Evolutionary conservation across 2,888 invertebrate genomes (phyloP), one percentile per base, ranked within the genome.

Genomic region (Athripsodes cinereus): DNA sequence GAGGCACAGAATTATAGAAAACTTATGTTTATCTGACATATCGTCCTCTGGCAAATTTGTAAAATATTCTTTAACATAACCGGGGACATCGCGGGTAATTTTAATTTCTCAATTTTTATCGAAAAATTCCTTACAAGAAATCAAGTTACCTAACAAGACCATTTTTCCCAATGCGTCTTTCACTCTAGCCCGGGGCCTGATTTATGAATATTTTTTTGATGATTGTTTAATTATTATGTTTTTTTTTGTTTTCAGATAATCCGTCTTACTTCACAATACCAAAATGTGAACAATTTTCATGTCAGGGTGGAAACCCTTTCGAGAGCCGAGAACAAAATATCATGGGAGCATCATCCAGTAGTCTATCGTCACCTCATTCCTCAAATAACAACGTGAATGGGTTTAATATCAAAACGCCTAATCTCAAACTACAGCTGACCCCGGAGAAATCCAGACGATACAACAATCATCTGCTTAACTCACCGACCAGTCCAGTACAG

Each of bases 231-330:
- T 44, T 5, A 8, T 18, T 26, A 18, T 21, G 16, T 40, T 40
- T 58, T 46, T 53, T 53, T 62, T 26, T 26, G 26, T 81, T 66
- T n/a, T 65, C 81, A 88, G 88, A 88, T 75, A 89, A 88, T 73
- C 88, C 88, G 49, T 88, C 88, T 62, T 89, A 89, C 71, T 89
- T 89, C 72, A 82, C 86, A 67, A 73, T 87, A 67, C 79, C 81
- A 64, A 78, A 81, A 68, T 79, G 69, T 61, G 67, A 69, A 51
- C 58, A 65, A n/a, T 59, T 62, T 61, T 59, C 60, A 49, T 46
- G 53, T 54, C 56, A 60, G 63, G 67, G 67, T 67, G 60, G 71
- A 65, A 59, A 71, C 65, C 56, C 70, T 20, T 69, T 69, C 59
- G 40, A 40, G 3, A 40, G 13, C 13, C 40, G 13, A 16, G 22